Conservation (phyloP, 2,888 invertebrate genomes). For the Epistrophe eligans region DNA sequence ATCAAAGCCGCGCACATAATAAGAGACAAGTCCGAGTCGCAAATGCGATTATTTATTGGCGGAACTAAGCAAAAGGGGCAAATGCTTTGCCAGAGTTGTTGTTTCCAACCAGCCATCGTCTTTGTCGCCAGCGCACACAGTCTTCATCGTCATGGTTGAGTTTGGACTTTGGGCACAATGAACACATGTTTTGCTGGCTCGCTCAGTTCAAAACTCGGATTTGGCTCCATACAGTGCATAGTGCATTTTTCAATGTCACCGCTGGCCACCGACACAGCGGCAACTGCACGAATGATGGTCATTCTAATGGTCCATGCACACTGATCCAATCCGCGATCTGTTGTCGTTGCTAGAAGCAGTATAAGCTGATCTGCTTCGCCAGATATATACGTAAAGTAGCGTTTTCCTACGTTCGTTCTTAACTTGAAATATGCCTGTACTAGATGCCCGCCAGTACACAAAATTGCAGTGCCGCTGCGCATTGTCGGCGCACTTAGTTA, state of each 20-base stretch:
- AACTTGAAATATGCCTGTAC: conserved; percentile 57
- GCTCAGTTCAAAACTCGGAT: conserved; percentile 48
- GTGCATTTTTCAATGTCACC: conserved; percentile 76
- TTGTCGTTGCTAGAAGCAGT: conserved; percentile 17
- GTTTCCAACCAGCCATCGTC: conserved; percentile 1
- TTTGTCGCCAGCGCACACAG: conserved; percentile 37
- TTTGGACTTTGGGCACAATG: conserved; percentile 63
- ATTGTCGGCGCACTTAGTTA: conserved; percentile 56
- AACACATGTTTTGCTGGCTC: conserved; percentile 62
- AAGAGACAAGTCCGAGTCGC: conserved; percentile 73
- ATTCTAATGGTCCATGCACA: conserved; percentile 52
- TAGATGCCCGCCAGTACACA: conserved; percentile 8
- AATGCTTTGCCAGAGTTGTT: conserved; percentile 55
- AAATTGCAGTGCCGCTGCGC: conserved; percentile 37
- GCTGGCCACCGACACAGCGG: conserved; percentile 52
- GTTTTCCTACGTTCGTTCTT: conserved; percentile 55
- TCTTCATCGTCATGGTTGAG: conserved; percentile 40
- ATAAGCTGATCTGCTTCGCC: conserved; percentile 49
- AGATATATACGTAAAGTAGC: conserved; percentile 58
- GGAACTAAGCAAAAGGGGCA: conserved; percentile 69
- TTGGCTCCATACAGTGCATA: conserved; percentile 52
- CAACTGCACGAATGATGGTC: conserved; percentile 66
- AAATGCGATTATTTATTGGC: conserved; percentile 73
- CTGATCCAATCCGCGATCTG: conserved; percentile 33
- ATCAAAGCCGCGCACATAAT: conserved; percentile 71